Evolutionary conservation across 2,888 invertebrate genomes (phyloP).

Genomic region (Thereva nobilitata): DNA sequence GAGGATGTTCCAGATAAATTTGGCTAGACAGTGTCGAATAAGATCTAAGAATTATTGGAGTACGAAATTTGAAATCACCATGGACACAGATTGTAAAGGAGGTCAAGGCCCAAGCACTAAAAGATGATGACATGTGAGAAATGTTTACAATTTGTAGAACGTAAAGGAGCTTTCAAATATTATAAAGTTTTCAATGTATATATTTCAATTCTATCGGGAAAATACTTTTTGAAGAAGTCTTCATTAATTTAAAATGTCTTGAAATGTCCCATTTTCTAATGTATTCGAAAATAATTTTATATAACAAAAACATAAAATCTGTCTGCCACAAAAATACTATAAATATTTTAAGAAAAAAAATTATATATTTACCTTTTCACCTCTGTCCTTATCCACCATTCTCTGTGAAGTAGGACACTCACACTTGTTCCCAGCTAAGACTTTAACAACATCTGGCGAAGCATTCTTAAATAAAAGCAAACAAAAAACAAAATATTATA

Average conservation of each 20-base stretch:
- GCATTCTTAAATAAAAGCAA: conserved; percentile 67
- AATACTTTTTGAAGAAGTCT: not conserved
- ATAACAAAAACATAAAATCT: conserved; percentile 1
- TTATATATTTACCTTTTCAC: conserved; percentile 69
- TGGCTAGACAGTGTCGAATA: no score
- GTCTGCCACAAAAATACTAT: not conserved
- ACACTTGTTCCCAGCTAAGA: conserved; percentile 84
- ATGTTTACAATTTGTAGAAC: no score
- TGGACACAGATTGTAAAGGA: no score
- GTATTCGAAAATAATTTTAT: not conserved
- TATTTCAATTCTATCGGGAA: no score
- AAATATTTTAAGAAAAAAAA: not conserved
- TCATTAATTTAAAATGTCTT: not conserved
- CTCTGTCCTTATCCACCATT: conserved; percentile 77
- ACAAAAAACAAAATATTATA: not conserved
- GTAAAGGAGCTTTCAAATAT: no score
- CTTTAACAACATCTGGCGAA: conserved; percentile 83
- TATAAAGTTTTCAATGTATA: no score
- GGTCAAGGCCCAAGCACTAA: no score
- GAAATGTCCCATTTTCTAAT: not conserved
- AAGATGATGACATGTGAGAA: no score
- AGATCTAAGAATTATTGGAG: no score
- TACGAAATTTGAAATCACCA: no score
- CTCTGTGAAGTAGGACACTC: conserved; percentile 74
- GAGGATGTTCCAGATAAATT: no score